Evolutionary conservation across 2,797 vertebrate species (phyloP).

Genomic region (Nyctalus aviator): DNA sequence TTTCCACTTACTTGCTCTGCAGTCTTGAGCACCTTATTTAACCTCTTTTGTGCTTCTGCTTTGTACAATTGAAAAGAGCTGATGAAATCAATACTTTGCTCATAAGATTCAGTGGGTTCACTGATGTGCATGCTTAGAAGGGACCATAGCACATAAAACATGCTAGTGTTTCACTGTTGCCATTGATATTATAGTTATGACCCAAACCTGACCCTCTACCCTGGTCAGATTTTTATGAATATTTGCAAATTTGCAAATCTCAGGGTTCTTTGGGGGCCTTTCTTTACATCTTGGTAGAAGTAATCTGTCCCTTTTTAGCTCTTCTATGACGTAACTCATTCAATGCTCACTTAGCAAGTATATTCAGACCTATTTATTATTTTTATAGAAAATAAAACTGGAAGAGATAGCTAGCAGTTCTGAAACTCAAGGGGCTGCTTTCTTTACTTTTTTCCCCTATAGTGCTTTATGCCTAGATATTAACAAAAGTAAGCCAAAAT

Average conservation of each 20-base stretch:
- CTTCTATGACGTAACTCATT: background rate
- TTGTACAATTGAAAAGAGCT: background rate
- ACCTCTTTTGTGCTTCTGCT: background rate
- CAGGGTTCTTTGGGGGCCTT: background rate
- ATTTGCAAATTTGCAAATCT: background rate
- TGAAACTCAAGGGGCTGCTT: too few species aligned
- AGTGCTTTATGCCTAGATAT: background rate
- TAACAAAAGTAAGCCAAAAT: background rate
- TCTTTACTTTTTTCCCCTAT: background rate
- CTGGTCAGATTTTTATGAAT: background rate
- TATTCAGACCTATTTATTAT: slow-evolving; percentile 23
- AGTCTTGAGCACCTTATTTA: background rate
- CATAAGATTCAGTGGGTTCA: background rate
- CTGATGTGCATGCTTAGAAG: background rate
- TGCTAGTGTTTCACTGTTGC: background rate
- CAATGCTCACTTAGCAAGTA: background rate
- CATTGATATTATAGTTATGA: background rate
- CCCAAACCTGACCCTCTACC: too few species aligned
- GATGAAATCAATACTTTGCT: background rate
- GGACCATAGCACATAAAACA: background rate
- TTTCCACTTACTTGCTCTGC: background rate
- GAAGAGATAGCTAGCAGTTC: background rate
- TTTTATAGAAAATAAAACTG: slow-evolving; percentile 31
- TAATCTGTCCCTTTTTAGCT: background rate
- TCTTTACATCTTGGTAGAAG: background rate